A percentile compares a stretch with the other conserved stretches of the same genome.
phyloP scores from a whole-genome alignment of 2,797 vertebrate genomes.

The Centroberyx gerrardi region DNA sequence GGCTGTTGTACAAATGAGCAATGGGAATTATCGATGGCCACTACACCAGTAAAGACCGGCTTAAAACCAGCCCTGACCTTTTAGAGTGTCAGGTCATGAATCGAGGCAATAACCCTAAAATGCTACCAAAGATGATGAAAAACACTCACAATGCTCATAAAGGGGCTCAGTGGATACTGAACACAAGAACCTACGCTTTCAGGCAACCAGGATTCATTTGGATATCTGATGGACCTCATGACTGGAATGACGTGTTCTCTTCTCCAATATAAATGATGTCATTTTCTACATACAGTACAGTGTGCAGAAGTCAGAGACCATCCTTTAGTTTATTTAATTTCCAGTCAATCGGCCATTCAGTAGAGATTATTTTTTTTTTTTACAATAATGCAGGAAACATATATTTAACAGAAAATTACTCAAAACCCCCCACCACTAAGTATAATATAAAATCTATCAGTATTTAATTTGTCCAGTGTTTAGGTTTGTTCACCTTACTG shows the following conservation, averaged over 20 bases:
- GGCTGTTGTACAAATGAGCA: slow-evolving; percentile 30
- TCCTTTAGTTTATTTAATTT: too few relatives aligned
- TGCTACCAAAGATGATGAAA: slow-evolving; percentile 25
- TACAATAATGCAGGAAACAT: too few relatives aligned
- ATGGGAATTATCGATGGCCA: slow-evolving; percentile 32
- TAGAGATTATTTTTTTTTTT: too few relatives aligned
- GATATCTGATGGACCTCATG: not conserved
- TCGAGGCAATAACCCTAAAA: slow-evolving; percentile 39
- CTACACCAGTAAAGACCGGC: slow-evolving; percentile 31
- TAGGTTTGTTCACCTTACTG: too few relatives aligned
- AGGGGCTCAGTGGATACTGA: slow-evolving; percentile 3
- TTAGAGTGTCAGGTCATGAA: slow-evolving; percentile 37
- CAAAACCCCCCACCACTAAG: too few relatives aligned
- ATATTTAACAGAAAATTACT: too few relatives aligned
- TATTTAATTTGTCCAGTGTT: too few relatives aligned
- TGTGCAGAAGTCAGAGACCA: too few relatives aligned
- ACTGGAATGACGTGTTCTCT: not conserved
- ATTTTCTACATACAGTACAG: not conserved
- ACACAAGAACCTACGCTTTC: not conserved
- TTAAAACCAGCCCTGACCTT: slow-evolving; percentile 51
- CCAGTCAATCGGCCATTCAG: too few relatives aligned
- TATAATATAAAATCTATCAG: too few relatives aligned
- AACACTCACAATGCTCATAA: slow-evolving; percentile 28
- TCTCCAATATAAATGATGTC: not conserved
- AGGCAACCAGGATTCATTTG: slow-evolving; percentile 5